Evolutionary conservation across 2,888 invertebrate species (phyloP).

Genomic region (Aricia artaxerxes): DNA sequence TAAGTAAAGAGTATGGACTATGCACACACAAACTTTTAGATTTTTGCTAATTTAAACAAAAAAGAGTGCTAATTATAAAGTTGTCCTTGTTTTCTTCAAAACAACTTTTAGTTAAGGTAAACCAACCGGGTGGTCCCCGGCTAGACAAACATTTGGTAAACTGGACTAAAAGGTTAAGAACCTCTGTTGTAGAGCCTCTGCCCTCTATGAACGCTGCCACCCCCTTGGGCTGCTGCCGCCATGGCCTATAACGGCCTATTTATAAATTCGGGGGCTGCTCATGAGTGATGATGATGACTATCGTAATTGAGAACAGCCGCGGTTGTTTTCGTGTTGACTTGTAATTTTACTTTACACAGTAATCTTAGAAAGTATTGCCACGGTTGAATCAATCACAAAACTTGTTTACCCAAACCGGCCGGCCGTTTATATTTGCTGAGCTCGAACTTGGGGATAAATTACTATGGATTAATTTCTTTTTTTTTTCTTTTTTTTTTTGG

Average conservation of each 20-base stretch:
- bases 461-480: neutral
- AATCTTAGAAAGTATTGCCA: neutral
- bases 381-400: neutral
- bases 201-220: no score
- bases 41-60: no score
- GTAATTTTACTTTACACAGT: conserved; percentile 16
- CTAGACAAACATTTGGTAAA: no score
- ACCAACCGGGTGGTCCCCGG: no score
- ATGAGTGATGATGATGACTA: neutral
- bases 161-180: no score
- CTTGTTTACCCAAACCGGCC: neutral
- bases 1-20: no score
- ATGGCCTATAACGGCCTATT: neutral
- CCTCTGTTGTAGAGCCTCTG: no score
- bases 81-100: no score
- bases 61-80: no score
- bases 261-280: neutral
- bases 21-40: no score
- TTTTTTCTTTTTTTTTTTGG: neutral
- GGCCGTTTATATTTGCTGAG: neutral
- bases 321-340: neutral
- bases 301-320: neutral
- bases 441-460: neutral
- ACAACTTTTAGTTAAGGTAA: no score
- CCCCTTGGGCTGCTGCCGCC: no score